Conservation (phyloP, 2,797 vertebrate species). For the Orientallactaga sibirica region DNA sequence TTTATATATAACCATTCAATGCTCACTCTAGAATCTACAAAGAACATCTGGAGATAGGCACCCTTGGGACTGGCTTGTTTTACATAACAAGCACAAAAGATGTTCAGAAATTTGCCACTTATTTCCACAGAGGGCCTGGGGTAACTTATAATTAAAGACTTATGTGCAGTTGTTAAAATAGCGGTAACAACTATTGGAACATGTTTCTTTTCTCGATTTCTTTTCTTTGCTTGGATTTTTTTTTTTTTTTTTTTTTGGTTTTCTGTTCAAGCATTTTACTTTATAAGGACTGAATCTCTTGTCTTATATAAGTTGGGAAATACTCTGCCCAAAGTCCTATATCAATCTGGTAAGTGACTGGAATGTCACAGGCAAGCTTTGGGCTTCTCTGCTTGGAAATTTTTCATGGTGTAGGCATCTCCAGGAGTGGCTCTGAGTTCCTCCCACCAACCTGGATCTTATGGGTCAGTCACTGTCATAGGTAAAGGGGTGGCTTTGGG, state of each 20-base stretch:
- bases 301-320: neutral
- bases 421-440: neutral
- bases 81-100: neutral
- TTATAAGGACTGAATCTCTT: neutral
- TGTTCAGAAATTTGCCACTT: neutral
- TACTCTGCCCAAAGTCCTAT: neutral
- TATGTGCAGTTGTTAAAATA: neutral
- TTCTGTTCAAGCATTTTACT: conserved; percentile 2
- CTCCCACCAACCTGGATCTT: neutral
- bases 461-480: neutral
- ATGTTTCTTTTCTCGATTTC: neutral
- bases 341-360: neutral
- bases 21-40: neutral
- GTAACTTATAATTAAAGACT: neutral
- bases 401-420: neutral
- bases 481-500: neutral
- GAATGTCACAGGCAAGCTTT: neutral
- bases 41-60: neutral
- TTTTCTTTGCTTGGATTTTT: too few relatives aligned
- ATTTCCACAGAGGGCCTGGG: neutral
- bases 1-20: neutral
- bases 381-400: neutral
- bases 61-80: neutral
- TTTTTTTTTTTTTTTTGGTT: neutral
- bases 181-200: neutral